phyloP scores from a whole-genome alignment of 2,888 invertebrate genomes.

The Mesochorus sp. region DNA sequence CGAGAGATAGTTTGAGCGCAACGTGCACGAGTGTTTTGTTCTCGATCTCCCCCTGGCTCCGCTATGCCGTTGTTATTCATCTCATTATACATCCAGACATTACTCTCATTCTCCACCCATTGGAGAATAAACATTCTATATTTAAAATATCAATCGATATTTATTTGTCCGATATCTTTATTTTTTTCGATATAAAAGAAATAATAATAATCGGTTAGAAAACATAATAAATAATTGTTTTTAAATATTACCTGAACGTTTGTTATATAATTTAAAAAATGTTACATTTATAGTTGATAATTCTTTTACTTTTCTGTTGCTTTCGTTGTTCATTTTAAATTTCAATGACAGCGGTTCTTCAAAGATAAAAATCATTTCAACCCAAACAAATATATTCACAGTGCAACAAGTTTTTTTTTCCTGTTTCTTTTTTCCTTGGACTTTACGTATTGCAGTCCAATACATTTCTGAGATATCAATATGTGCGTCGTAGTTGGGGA shows the following conservation, averaged over 20 bases:
- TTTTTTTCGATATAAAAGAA: background rate
- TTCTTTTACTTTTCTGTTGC: too few species aligned
- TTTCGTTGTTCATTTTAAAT: too few species aligned
- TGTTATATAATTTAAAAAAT: too few species aligned
- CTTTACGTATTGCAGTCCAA: too few species aligned
- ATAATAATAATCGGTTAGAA: background rate
- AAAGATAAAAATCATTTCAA: too few species aligned
- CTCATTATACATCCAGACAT: background rate
- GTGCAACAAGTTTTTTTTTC: too few species aligned
- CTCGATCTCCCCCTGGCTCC: background rate
- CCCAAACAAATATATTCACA: too few species aligned
- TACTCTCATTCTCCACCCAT: slow-evolving; percentile 1
- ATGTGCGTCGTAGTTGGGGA: background rate
- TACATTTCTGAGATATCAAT: background rate
- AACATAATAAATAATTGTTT: too few species aligned
- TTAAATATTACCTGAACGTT: too few species aligned
- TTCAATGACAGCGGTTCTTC: too few species aligned
- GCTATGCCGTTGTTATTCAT: background rate
- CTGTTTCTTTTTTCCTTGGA: too few species aligned
- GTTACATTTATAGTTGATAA: too few species aligned
- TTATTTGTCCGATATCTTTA: background rate
- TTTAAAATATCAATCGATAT: background rate
- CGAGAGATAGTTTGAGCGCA: background rate
- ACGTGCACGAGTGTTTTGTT: slow-evolving; percentile 13
- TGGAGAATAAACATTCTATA: background rate